These are phyloP conservation scores for Pipistrellus pipistrellus DNA, from an alignment of 2,797 vertebrate species.

Conservation along the genomic window DNA sequence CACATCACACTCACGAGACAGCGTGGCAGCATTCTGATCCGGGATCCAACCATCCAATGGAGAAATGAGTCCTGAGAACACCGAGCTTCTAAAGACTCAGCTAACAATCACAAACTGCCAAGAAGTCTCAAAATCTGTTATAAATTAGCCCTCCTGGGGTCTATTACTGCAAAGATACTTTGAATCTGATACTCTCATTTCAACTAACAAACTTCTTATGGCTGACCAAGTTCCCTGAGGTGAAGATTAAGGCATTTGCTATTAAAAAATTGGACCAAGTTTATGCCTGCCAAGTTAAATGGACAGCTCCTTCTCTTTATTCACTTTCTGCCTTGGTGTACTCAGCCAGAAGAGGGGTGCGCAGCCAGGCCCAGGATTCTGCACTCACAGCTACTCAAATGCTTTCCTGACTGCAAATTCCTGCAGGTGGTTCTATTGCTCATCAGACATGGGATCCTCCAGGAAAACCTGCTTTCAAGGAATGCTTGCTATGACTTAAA, in stretches of 20 bases:
- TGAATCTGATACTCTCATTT: constrained; percentile 53
- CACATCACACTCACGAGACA: not conserved
- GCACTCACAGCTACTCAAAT: not conserved
- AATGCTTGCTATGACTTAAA: not conserved
- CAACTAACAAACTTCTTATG: not conserved
- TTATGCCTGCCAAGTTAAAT: not conserved
- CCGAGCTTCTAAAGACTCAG: constrained; percentile 45
- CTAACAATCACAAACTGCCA: not conserved
- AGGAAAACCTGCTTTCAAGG: not conserved
- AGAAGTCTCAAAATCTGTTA: constrained; percentile 22
- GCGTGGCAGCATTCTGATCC: not conserved
- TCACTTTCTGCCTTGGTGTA: not conserved
- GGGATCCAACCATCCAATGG: not conserved
- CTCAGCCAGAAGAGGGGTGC: not conserved
- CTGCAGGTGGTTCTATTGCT: not conserved
- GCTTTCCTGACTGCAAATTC: not conserved
- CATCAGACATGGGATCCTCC: not conserved
- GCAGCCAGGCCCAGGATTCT: not conserved
- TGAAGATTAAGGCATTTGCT: constrained; percentile 7
- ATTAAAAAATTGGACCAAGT: not conserved
- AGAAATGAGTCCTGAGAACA: constrained; percentile 3
- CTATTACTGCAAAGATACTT: constrained; percentile 32
- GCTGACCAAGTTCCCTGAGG: not conserved
- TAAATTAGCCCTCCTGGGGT: constrained; percentile 50
- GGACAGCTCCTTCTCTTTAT: not conserved